Evolutionary conservation across 2,113 vertebrate species (phyloP).

Genomic region (Esox niger): DNA sequence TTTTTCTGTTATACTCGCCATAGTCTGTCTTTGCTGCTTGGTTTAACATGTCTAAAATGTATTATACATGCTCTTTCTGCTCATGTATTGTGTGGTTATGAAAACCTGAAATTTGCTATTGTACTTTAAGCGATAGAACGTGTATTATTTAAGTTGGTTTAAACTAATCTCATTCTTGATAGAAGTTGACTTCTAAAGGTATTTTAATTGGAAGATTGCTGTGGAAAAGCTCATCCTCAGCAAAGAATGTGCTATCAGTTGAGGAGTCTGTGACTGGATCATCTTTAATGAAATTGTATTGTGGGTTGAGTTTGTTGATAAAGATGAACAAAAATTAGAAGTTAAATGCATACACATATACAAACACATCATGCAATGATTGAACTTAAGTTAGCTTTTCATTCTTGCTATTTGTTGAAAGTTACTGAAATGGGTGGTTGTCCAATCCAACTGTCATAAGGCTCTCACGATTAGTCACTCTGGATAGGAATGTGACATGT

Average conservation of each 20-base stretch:
- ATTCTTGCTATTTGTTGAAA: too few species aligned
- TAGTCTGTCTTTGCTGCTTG: neutral
- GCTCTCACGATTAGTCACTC: too few species aligned
- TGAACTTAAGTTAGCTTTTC: too few species aligned
- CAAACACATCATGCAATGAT: too few species aligned
- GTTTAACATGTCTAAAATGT: neutral
- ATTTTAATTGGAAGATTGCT: conserved; percentile 2
- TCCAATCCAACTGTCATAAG: too few species aligned
- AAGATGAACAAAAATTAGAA: too few species aligned
- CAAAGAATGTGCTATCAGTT: neutral
- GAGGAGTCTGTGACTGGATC: neutral
- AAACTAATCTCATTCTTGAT: neutral
- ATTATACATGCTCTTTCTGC: neutral
- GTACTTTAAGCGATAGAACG: neutral
- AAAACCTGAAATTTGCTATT: neutral
- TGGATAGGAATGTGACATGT: too few species aligned
- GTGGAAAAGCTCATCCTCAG: conserved; percentile 2
- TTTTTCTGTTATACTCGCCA: too few species aligned
- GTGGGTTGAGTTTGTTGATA: too few species aligned
- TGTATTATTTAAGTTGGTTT: neutral
- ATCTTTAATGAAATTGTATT: neutral
- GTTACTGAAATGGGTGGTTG: too few species aligned
- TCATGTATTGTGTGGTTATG: too few species aligned
- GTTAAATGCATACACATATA: too few species aligned
- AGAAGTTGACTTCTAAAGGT: neutral